Base-by-base conservation (phyloP, 2,113 vertebrate genomes). In the Chaetodon auriga region DNA sequence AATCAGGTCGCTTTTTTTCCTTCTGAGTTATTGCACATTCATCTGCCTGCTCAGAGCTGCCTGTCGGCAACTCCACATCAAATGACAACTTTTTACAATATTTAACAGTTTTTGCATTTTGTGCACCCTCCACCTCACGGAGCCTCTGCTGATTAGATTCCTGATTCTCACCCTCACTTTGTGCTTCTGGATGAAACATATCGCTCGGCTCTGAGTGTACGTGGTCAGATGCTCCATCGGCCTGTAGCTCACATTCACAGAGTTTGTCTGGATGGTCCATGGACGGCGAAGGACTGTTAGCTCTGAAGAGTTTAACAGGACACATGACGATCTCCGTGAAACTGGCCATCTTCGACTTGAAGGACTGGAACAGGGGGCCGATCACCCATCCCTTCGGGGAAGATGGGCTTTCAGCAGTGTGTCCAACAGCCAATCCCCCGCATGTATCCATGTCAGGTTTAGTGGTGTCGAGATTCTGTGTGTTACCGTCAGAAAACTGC, bases 251-350 rank as follows among this genome's bases (percentile, higher is more conserved):
- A 46, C 18, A 68, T 16, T 79, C 66, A 7, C 21, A 4, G 0
- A 38, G 30, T 14, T 62, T 25, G 15, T 87, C 61, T 15, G 57
- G 21, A 21, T 58, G n/a, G 18, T 71, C 75, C 2, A 1, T 45
- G 36, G 81, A 75, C 0, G 19, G 80, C 4, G 62, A 82, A 53
- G 89, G n/a, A 58, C 83, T 90, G 4, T 4, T 90, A 6, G 90
- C 73, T 86, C 66, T 93, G 71, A 96, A 94, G 21, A 95, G 92
- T 60, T 95, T 94, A 54, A 94, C 94, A 0, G 97, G 96, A 54
- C 93, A 96, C 92, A 97, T 95, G 82, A 98, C 97, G 36, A 98
- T 97, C 86, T 97, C 96, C 0, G 96, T 95, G 85, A 98, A 98
- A 89, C 95, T 96, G 63, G 97, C 96, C 90, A 98, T 95, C 91